phyloP scores from a whole-genome alignment of 1,140 invertebrate genomes.

The Lepeophtheirus salmonis region DNA sequence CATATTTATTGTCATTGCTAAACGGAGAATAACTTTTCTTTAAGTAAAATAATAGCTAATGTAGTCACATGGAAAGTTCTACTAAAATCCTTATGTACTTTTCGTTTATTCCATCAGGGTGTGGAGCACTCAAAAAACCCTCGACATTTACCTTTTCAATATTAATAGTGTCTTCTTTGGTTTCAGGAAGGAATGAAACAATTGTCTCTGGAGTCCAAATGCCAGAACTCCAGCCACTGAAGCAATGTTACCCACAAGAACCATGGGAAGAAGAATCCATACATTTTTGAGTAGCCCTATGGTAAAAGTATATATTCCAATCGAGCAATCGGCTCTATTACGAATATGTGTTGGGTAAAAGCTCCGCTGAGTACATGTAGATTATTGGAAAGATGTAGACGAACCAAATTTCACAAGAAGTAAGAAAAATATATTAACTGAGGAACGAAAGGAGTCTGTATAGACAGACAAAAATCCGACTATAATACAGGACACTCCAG shows the following conservation, averaged over 20 bases:
- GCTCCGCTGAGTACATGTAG: slow-evolving; percentile 19
- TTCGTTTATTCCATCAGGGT: background rate
- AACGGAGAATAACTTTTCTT: no score
- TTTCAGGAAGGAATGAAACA: slow-evolving; percentile 17
- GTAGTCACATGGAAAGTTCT: no score
- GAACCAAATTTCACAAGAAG: slow-evolving; percentile 18
- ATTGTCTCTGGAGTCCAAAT: slow-evolving; percentile 17
- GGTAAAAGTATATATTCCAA: slow-evolving; percentile 21
- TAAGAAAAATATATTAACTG: background rate
- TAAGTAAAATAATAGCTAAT: no score
- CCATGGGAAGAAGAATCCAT: slow-evolving; percentile 19
- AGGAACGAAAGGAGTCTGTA: background rate
- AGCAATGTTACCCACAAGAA: slow-evolving; percentile 13
- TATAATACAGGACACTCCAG: slow-evolving; percentile 9
- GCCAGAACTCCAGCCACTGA: slow-evolving; percentile 17
- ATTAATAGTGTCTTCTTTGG: slow-evolving; percentile 19
- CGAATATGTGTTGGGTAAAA: slow-evolving; percentile 19
- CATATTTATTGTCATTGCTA: no score
- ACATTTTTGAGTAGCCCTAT: background rate
- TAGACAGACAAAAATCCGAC: background rate
- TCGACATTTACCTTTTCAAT: slow-evolving; percentile 1
- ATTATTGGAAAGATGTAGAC: slow-evolving; percentile 14
- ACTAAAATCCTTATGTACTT: no score
- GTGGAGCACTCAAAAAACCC: background rate
- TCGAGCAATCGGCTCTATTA: slow-evolving; percentile 21